Evolutionary conservation across 2,797 vertebrate genomes (phyloP), one percentile per base, ranked within the genome.

Genomic region (Sebastes vulpes): DNA sequence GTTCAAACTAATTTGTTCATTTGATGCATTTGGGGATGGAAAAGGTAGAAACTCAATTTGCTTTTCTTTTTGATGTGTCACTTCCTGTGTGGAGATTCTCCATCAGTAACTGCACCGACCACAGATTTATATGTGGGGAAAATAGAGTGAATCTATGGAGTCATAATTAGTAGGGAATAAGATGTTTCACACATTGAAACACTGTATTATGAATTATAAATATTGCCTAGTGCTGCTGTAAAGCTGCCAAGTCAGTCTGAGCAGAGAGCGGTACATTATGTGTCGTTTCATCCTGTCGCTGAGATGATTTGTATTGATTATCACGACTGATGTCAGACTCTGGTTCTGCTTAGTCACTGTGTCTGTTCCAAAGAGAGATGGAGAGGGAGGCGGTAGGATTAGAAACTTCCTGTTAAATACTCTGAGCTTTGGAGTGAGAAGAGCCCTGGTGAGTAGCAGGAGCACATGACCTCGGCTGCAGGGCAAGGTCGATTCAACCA

Each of bases 381-480:
- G 31, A 65, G 71, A 71, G 52, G 60, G 71, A 38, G 25, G 53
- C 4, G 1, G 29, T 18, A 46, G 67, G 75, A 77, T 79, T 79
- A 70, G 31, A 58, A 59, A 58, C 12, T 28, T 64, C 38, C 29
- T 70, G 60, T 79, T 82, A 72, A 82, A 71, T 81, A 65, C 71
- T 65, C 28, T 12, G 21, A 75, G 66, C 71, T 75, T 72, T 68
- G 31, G 11, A 56, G 11, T 72, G 61, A 84, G 81, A 79, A 77
- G 59, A 66, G 50, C n/a, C 9, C 18, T 25, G 38, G 50, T 54
- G 56, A 64, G 65, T 46, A 83, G 74, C 67, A 53, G 29, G 52
- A 65, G n/a, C 21, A 57, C 42, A 75, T 70, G 75, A 70, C 71
- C 60, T 87, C 58, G 57, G 46, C 58, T 64, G 20, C 65, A 72